A percentile compares a stretch with the other conserved stretches of the same genome.
Conservation (phyloP, 2,888 invertebrate genomes). For the Ormyrus thymus region DNA sequence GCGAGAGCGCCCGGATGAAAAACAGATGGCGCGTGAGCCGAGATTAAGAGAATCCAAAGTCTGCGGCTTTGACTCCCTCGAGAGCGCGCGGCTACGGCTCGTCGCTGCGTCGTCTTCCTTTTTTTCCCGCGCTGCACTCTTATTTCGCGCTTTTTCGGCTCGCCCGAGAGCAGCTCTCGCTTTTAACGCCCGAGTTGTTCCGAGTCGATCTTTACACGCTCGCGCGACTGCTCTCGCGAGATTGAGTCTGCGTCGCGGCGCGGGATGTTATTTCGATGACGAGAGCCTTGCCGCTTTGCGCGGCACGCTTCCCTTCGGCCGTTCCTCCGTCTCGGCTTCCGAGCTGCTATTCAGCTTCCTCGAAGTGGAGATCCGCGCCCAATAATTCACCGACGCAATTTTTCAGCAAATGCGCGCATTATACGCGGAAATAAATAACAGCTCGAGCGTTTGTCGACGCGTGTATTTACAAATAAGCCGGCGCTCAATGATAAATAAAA, state of each 20-base stretch:
- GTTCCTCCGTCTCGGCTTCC: neutral
- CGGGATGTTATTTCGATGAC: conserved; percentile 43
- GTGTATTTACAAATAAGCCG: neutral
- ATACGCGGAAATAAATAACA: no score
- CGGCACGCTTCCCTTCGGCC: neutral
- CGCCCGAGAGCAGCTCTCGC: neutral
- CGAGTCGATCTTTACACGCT: conserved; percentile 56
- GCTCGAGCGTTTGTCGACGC: neutral
- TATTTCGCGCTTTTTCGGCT: neutral
- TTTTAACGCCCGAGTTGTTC: conserved; percentile 55
- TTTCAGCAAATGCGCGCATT: no score
- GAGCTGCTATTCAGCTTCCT: no score
- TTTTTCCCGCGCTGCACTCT: neutral
- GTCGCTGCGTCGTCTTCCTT: conserved; percentile 1
- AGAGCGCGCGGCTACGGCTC: neutral
- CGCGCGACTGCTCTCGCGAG: conserved; percentile 39
- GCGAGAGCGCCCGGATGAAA: conserved; percentile 56
- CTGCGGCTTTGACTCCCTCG: neutral
- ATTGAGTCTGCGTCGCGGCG: conserved; percentile 40
- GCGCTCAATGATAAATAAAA: neutral
- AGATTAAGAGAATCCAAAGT: conserved; percentile 36
- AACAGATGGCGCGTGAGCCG: conserved; percentile 59
- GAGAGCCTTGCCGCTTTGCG: neutral
- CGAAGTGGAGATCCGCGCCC: no score
- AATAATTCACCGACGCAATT: no score